A percentile compares a stretch with the other conserved stretches of the same genome.
Evolutionary conservation across 2,797 vertebrate species (phyloP).

Genomic region (Bovichtus diacanthus): DNA sequence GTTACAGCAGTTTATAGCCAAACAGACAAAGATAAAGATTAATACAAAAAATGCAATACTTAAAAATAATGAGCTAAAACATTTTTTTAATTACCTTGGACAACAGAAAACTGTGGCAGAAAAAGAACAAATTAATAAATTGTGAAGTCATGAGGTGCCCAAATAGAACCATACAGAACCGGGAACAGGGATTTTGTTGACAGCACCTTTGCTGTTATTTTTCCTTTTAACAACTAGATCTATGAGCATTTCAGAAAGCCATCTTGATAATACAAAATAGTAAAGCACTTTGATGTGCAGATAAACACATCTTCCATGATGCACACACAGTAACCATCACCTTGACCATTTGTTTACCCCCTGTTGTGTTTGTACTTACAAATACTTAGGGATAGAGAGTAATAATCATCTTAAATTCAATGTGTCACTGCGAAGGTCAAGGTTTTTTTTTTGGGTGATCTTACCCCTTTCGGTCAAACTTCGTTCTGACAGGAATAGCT

Average conservation of each 20-base stretch:
- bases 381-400: no score
- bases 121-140: no score
- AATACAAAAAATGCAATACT: background rate
- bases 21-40: background rate
- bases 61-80: conserved; percentile 5
- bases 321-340: background rate
- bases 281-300: background rate
- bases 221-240: conserved; percentile 8
- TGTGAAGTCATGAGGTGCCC: background rate
- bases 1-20: background rate
- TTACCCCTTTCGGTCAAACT: no score
- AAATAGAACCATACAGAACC: background rate
- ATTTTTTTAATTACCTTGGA: no score
- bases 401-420: no score
- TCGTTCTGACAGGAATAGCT: no score
- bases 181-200: background rate
- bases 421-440: no score
- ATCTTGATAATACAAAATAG: background rate
- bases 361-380: background rate
- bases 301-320: background rate
- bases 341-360: background rate
- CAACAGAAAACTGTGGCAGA: background rate
- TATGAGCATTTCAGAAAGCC: conserved; percentile 7
- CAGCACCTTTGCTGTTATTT: background rate
- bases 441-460: no score